Percentiles rank a stretch among this genome's conserved stretches.
Conservation (phyloP, 2,113 vertebrate species). For the Formicarius rufipectus region DNA sequence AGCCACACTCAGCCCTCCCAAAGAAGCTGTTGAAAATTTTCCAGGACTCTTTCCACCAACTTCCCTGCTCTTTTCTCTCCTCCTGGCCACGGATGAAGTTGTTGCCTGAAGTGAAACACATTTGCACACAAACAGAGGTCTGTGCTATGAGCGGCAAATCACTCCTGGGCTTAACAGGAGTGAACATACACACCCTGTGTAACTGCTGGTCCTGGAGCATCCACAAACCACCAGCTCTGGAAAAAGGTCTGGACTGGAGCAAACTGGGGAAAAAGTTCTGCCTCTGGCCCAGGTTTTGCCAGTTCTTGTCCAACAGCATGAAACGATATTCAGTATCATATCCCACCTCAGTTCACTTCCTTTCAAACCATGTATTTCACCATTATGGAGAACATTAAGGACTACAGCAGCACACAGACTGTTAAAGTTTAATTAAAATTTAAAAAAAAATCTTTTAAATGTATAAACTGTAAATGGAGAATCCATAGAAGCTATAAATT, state of each 20-base stretch:
- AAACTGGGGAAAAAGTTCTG: background rate
- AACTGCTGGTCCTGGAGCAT: background rate
- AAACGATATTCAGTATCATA: background rate
- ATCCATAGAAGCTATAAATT: background rate
- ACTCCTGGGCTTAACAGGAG: background rate
- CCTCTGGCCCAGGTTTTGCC: background rate
- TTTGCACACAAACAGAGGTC: background rate
- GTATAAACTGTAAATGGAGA: background rate
- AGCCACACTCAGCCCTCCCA: background rate
- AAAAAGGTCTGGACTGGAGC: background rate
- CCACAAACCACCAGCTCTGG: conserved; percentile 6
- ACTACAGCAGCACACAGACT: background rate
- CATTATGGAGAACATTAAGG: background rate
- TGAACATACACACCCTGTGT: background rate
- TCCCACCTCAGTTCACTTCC: background rate
- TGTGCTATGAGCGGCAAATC: background rate
- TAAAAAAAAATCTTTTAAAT: background rate
- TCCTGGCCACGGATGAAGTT: background rate
- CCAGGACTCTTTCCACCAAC: background rate
- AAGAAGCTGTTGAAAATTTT: background rate
- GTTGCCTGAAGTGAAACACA: background rate
- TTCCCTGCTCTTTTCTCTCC: background rate
- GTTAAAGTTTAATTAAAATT: conserved; percentile 1
- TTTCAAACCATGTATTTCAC: background rate
- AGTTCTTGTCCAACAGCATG: background rate